phyloP scores from a whole-genome alignment of 2,888 invertebrate genomes.

The Quadroppia sp. region DNA sequence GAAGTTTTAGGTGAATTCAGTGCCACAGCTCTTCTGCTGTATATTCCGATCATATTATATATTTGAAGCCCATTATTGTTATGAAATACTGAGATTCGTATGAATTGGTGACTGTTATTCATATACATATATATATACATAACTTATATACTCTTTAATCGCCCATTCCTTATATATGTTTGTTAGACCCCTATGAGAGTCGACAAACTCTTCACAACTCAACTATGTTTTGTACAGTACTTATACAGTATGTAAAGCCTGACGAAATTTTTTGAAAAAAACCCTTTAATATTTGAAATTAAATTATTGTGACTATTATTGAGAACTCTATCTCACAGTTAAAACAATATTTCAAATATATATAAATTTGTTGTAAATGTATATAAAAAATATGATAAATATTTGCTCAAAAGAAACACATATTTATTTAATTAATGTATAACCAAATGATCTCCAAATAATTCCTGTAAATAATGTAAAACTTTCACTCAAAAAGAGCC shows the following conservation, averaged over 20 bases:
- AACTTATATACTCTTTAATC: too few relatives aligned
- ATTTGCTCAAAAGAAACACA: slow-evolving; percentile 27
- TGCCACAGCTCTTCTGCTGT: slow-evolving; percentile 32
- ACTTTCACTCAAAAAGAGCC: background rate
- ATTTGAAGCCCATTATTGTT: background rate
- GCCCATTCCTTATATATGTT: background rate
- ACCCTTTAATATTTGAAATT: too few relatives aligned
- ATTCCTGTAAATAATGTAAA: slow-evolving; percentile 26
- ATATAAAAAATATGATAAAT: slow-evolving; percentile 15
- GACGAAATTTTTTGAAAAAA: too few relatives aligned
- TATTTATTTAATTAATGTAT: slow-evolving; percentile 27
- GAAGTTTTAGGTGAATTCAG: slow-evolving; percentile 33
- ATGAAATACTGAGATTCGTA: background rate
- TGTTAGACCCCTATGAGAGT: background rate
- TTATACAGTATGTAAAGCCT: too few relatives aligned
- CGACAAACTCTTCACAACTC: too few relatives aligned
- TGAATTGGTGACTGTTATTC: slow-evolving; percentile 24
- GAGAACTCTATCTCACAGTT: background rate
- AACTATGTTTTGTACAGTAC: too few relatives aligned
- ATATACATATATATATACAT: background rate
- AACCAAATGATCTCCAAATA: slow-evolving; percentile 28
- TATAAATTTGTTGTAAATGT: slow-evolving; percentile 23
- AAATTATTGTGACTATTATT: background rate
- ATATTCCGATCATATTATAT: background rate
- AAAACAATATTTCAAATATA: background rate